Evolutionary conservation across 2,113 vertebrate genomes (phyloP).

Genomic region (Crypturellus undulatus): DNA sequence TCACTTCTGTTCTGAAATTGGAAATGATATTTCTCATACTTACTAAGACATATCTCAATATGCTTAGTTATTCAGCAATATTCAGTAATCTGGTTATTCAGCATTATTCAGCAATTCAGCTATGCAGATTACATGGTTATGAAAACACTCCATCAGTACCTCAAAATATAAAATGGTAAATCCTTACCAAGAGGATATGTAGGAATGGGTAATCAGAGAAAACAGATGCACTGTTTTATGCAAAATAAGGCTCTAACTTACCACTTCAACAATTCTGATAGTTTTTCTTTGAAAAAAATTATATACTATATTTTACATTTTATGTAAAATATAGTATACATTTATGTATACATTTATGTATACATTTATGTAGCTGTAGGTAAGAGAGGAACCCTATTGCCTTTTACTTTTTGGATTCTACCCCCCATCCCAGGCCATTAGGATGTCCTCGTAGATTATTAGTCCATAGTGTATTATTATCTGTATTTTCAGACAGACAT

Average conservation of each 20-base stretch:
- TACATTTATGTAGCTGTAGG: neutral
- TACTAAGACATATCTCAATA: neutral
- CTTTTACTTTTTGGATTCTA: neutral
- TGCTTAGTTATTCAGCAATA: neutral
- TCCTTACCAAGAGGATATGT: neutral
- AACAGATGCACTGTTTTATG: neutral
- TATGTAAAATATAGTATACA: no score
- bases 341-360: no score
- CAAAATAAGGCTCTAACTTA: neutral
- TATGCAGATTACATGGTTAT: neutral
- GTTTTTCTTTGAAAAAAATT: neutral
- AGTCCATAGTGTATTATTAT: neutral
- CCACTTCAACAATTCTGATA: neutral
- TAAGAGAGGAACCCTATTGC: neutral
- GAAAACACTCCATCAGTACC: neutral
- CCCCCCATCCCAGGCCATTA: neutral
- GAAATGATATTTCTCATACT: neutral
- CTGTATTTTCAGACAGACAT: neutral
- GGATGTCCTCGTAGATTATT: neutral
- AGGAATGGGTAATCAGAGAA: neutral
- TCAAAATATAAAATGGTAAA: neutral
- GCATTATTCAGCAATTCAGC: neutral
- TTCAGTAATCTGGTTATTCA: neutral
- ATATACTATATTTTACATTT: no score
- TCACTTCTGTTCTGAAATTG: neutral